Percentiles rank a stretch among this genome's conserved stretches.
These are phyloP conservation scores for Branchinecta lindahli DNA, from an alignment of 1,140 invertebrate species.

Conservation along the genomic window DNA sequence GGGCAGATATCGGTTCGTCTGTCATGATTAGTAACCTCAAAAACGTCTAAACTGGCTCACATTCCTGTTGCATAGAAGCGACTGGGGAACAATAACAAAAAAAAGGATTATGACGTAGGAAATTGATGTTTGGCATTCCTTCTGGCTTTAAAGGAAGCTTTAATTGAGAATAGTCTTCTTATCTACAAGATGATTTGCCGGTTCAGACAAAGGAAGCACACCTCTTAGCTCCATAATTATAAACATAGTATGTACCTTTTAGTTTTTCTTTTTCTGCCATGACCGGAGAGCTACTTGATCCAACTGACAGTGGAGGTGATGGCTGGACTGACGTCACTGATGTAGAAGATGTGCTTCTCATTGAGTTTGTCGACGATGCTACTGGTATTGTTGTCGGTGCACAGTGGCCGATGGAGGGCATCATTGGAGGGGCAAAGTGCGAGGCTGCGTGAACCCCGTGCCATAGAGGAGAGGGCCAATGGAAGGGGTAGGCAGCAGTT, in stretches of 20 bases:
- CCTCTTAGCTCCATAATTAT: too few species aligned
- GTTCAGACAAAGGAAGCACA: too few species aligned
- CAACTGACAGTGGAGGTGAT: not conserved
- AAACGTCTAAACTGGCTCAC: too few species aligned
- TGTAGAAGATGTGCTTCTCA: not conserved
- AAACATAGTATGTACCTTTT: not conserved
- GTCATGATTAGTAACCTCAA: too few species aligned
- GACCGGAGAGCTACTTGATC: not conserved
- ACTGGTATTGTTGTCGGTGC: not conserved
- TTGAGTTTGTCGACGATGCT: not conserved
- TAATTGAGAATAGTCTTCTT: too few species aligned
- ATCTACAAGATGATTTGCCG: too few species aligned
- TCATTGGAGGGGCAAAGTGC: not conserved
- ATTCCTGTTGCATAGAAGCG: too few species aligned
- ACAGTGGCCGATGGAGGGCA: not conserved
- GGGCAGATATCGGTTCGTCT: too few species aligned
- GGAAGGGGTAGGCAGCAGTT: conserved; percentile 24
- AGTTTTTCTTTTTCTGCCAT: not conserved
- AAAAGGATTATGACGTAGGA: too few species aligned
- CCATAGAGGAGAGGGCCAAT: conserved; percentile 26
- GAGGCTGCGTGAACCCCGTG: not conserved
- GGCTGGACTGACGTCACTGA: not conserved
- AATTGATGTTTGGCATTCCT: too few species aligned
- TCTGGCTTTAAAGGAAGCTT: too few species aligned
- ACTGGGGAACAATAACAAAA: too few species aligned